Percentiles rank a stretch among this genome's conserved stretches.
These are phyloP conservation scores for Gorsachius goisagi DNA, from an alignment of 2,113 vertebrate species.

Conservation along the genomic window DNA sequence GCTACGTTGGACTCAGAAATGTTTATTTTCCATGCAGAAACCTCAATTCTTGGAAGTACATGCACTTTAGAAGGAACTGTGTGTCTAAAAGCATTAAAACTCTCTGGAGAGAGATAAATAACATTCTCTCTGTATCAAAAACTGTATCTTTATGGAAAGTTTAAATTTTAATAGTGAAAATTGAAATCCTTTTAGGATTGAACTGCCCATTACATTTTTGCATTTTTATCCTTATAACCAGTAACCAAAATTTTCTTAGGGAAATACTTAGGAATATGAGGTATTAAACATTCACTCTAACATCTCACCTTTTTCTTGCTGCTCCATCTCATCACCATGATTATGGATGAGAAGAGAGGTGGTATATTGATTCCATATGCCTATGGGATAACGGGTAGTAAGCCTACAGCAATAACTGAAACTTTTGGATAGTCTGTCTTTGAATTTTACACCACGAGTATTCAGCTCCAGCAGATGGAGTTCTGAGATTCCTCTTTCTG, in stretches of 20 bases:
- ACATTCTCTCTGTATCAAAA: neutral
- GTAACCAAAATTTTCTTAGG: neutral
- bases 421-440: neutral
- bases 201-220: accelerated
- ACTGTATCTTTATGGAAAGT: neutral
- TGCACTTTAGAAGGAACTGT: neutral
- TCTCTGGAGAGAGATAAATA: neutral
- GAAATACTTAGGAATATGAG: neutral
- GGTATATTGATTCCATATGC: neutral
- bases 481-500: neutral
- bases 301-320: neutral
- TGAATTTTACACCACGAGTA: accelerated
- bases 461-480: neutral
- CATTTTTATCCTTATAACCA: neutral
- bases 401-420: neutral
- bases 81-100: neutral
- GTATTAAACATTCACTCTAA: neutral
- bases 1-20: neutral
- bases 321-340: accelerated
- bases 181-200: neutral
- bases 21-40: neutral
- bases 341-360: neutral
- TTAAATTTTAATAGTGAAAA: neutral
- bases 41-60: neutral
- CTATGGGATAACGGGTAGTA: neutral